Base-by-base conservation (phyloP, 2,113 vertebrate species). In the Phainopepla nitens region DNA sequence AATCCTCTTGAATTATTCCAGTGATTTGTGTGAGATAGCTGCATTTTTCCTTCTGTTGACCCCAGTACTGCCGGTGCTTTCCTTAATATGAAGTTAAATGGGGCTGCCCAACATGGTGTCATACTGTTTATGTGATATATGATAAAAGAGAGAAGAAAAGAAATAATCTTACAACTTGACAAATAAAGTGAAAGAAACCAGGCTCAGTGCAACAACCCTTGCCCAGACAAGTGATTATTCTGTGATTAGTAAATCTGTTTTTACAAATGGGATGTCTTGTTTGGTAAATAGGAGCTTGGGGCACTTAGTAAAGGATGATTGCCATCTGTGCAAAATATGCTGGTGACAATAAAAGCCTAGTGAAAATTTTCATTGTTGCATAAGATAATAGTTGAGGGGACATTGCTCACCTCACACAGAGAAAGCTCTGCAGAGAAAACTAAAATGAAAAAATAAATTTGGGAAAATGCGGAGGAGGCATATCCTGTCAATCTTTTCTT, bases 401-500 rank as follows among this genome's bases (percentile, higher is more conserved):
- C 17, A 14, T 31, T n/a, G 41, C 22, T 71, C 9, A 29, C 16
- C 17, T 89, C n/a, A 10, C 1, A 2, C 29, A 64, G n/a, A n/a
- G n/a, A n/a, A n/a, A n/a, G 24, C 33, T 87, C 41, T 56, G 36
- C 1, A 2, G 2, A 33, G 33, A 50, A 79, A 83, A 57, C 13
- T 13, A 29, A 66, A 88, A 58, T 27, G 28, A 25, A 86, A 62
- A 77, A 83, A 13, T 25, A 29, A 18, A n/a, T 71, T 44, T 13
- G 33, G 33, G 42, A 51, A 45, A 62, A 61, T 2, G 14, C 0
- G 0, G 13, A 9, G 6, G 70, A 90, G 28, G 10, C 10, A 1
- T 7, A 3, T 70, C n/a, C 47, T 72, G 36, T 69, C 58, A 42
- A 1, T 45, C 22, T 91, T 61, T 94, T 57, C 50, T 61, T 12